Percentiles rank a stretch among this genome's conserved stretches.
phyloP scores from a whole-genome alignment of 2,113 vertebrate species.

The Lepidothrix coronata region DNA sequence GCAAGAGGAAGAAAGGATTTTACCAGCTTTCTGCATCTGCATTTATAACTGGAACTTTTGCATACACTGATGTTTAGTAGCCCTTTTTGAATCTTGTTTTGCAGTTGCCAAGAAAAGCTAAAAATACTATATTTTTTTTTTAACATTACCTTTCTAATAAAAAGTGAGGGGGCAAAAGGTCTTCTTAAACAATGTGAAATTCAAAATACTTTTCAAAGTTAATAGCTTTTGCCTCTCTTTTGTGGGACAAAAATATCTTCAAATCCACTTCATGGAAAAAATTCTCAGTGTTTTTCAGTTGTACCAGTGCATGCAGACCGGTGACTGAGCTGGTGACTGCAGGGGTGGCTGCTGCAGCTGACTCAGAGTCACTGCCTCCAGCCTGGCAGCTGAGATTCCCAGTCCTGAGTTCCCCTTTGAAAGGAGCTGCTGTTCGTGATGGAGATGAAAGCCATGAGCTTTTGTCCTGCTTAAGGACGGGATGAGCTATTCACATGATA shows the following conservation, averaged over 20 bases:
- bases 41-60: neutral
- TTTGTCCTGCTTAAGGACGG: neutral
- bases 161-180: accelerated
- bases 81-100: neutral
- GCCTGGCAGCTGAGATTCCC: neutral
- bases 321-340: neutral
- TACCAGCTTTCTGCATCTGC: neutral
- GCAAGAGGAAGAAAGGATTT: neutral
- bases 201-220: neutral
- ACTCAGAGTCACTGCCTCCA: neutral
- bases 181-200: neutral
- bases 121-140: neutral
- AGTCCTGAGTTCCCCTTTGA: neutral
- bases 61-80: neutral
- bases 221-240: neutral
- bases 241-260: neutral
- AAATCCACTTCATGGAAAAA: neutral
- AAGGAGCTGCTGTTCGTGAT: neutral
- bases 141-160: neutral
- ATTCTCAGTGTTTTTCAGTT: neutral
- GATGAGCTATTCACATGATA: neutral
- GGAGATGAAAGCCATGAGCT: neutral
- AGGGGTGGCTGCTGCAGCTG: neutral
- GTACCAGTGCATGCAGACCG: accelerated
- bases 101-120: neutral